Percentiles rank a stretch among this genome's conserved stretches.
Conservation (phyloP, 2,888 invertebrate species). For the Trachelus tabidus region DNA sequence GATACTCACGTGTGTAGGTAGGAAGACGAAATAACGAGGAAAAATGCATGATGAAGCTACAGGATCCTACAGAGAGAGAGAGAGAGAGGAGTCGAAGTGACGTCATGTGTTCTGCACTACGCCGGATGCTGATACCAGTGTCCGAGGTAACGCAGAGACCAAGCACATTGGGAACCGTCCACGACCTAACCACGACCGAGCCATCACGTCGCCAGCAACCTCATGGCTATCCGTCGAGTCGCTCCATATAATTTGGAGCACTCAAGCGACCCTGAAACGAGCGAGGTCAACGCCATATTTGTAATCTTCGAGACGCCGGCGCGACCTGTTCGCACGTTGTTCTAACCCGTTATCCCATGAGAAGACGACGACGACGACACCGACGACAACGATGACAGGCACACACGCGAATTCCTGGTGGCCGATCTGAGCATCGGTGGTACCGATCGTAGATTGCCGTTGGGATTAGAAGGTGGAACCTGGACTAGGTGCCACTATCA, state of each 20-base stretch:
- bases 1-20: neutral
- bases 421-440: neutral
- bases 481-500: neutral
- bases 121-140: neutral
- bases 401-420: conserved; percentile 23
- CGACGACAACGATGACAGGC: conserved; percentile 36
- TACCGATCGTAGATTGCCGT: neutral
- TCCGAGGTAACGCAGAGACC: neutral
- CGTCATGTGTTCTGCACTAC: neutral
- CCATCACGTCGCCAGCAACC: conserved; percentile 55
- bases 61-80: too few species aligned
- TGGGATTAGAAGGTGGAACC: neutral
- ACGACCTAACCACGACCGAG: conserved; percentile 48
- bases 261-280: conserved; percentile 60
- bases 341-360: conserved; percentile 45
- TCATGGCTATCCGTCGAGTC: conserved; percentile 46
- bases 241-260: conserved; percentile 63
- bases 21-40: too few species aligned
- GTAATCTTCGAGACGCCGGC: conserved; percentile 59
- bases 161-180: conserved; percentile 46
- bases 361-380: conserved; percentile 18
- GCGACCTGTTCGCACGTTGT: conserved; percentile 61
- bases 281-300: conserved; percentile 60
- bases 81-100: neutral
- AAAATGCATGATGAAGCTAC: too few species aligned